Base-by-base conservation (phyloP, 2,797 vertebrate species). In the Gambelia wislizenii region DNA sequence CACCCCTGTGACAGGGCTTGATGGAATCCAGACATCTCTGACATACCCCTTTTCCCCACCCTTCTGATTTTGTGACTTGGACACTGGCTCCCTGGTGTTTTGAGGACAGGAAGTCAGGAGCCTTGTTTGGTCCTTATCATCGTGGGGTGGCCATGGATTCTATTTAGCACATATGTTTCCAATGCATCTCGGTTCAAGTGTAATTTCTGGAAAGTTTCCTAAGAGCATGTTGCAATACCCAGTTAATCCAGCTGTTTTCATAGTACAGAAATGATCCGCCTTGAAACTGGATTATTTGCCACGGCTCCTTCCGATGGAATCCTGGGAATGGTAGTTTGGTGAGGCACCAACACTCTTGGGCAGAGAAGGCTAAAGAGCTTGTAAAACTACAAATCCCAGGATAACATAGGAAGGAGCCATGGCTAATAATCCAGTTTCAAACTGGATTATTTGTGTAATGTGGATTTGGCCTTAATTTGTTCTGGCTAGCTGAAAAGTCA, bases 11-110 rank as follows among this genome's bases (percentile, higher is more conserved):
- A 89, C 79, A 85, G 77, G 75, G 89, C 49, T 88, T 94, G 93
- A 91, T 87, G 90, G 87, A 95, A 91, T 91, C 33, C 94, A 93
- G 95, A 89, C 92, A 87, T 67, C 91, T 93, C 36, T 61, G 91
- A 87, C 87, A 74, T 4, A 22, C 64, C 72, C 59, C 79, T 59
- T 87, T 91, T 90, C 90, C 88, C 90, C 90, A 91, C 80, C 91
- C 93, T 91, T 81, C 69, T 91, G 88, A 75, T 90, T 93, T 8
- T 42, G 75, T 92, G 42, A 90, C 84, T 86, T 59, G 89, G 83
- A 89, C 93, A 42, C 90, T 86, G 75, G 85, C 70, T 56, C 80
- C 54, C 0, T 39, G 89, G 85, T 61, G 81, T 1, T 2, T 75
- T 0, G 85, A 83, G 87, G 59, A 81, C 91, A 89, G 95, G 81